Percentiles rank a stretch among this genome's conserved stretches.
Evolutionary conservation across 1,140 invertebrate species (phyloP).

Genomic region (Pseudomyrmex sp.): DNA sequence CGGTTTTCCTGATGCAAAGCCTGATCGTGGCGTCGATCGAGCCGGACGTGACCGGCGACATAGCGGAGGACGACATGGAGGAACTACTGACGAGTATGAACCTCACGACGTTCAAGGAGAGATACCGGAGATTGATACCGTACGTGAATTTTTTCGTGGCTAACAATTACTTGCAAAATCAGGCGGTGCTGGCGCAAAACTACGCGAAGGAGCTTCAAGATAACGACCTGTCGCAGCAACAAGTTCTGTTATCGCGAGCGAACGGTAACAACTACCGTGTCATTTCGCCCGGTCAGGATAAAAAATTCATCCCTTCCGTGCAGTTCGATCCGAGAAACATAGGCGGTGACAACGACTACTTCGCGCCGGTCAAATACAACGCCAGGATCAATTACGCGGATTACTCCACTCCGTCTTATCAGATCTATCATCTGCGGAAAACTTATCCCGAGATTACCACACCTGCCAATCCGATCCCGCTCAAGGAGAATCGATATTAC

Average conservation of each 20-base stretch:
- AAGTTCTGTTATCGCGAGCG: conserved; percentile 7
- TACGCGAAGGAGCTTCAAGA: conserved; percentile 16
- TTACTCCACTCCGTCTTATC: conserved; percentile 34
- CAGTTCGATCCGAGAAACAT: conserved; percentile 81
- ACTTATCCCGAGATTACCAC: conserved; percentile 62
- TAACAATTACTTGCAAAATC: conserved; percentile 84
- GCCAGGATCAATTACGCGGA: conserved; percentile 74
- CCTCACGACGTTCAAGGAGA: conserved; percentile 85
- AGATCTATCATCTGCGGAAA: conserved; percentile 48
- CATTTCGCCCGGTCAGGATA: conserved; percentile 58
- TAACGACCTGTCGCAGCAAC: neutral
- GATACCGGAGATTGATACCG: conserved; percentile 91
- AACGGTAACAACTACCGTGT: conserved; percentile 47
- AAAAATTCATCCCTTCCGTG: conserved; percentile 82
- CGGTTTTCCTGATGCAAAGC: conserved; percentile 65
- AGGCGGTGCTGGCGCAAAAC: neutral
- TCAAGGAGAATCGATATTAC: conserved; percentile 69
- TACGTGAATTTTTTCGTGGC: conserved; percentile 93
- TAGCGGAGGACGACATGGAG: conserved; percentile 69
- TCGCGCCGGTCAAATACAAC: conserved; percentile 79
- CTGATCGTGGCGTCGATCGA: conserved; percentile 4
- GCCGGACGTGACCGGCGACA: conserved; percentile 64
- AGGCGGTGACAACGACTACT: conserved; percentile 78
- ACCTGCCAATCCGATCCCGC: conserved; percentile 18
- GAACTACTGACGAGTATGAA: conserved; percentile 70